Conservation (phyloP, 2,797 vertebrate species). For the Acestrorhynchus altus region DNA sequence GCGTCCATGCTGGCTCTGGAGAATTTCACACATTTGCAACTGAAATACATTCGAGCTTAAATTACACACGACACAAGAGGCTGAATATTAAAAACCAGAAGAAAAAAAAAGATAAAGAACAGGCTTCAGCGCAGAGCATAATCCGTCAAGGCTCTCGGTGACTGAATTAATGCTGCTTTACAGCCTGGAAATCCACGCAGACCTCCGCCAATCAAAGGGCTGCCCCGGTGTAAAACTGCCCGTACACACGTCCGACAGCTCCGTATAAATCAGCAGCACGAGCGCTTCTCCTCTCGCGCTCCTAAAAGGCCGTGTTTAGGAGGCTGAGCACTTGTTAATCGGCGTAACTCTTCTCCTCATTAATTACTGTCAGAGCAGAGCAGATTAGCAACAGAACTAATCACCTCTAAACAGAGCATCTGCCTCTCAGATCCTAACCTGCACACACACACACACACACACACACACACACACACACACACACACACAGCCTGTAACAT, state of each 20-base stretch:
- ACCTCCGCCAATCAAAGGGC: background rate
- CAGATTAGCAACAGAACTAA: conserved; percentile 37
- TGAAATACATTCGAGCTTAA: conserved; percentile 28
- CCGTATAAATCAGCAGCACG: background rate
- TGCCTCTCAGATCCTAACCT: conserved; percentile 9
- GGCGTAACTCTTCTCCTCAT: conserved; percentile 27
- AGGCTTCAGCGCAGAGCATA: background rate
- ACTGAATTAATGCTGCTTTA: conserved; percentile 38
- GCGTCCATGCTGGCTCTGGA: background rate
- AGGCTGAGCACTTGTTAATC: conserved; percentile 24
- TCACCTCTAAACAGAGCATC: background rate
- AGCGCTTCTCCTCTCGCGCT: background rate
- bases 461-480: background rate
- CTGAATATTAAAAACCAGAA: conserved; percentile 37
- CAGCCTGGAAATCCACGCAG: conserved; percentile 40
- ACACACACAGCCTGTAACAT: background rate
- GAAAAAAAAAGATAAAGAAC: background rate
- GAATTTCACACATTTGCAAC: conserved; percentile 8
- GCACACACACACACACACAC: too few species aligned
- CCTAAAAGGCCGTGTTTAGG: conserved; percentile 1
- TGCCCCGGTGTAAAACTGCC: background rate
- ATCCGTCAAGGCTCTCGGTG: conserved; percentile 28
- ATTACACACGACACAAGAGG: conserved; percentile 37
- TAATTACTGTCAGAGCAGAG: conserved; percentile 8
- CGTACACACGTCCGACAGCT: background rate